Conservation (phyloP, 2,888 invertebrate species). For the Troides aeacus region DNA sequence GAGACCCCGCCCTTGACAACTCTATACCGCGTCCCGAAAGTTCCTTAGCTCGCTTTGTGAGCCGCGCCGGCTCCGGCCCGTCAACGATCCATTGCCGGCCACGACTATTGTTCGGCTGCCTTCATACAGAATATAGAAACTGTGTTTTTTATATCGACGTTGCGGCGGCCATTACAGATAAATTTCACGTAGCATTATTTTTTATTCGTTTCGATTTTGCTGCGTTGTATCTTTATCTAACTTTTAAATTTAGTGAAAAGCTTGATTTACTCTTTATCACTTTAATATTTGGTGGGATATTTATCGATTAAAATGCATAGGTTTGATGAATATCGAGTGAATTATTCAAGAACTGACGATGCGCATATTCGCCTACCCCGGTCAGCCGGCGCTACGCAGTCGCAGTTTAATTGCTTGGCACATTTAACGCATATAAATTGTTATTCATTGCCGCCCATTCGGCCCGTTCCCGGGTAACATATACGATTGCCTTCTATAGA, state of each 20-base stretch:
- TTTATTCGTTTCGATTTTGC: constrained; percentile 52
- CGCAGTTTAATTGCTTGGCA: constrained; percentile 75
- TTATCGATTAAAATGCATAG: not conserved
- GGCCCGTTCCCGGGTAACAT: constrained; percentile 35
- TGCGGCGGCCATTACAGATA: constrained; percentile 70
- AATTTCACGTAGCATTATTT: constrained; percentile 61
- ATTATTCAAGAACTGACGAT: constrained; percentile 21
- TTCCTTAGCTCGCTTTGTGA: constrained; percentile 48
- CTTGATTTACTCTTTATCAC: not conserved
- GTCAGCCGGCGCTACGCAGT: constrained; percentile 34
- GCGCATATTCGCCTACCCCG: constrained; percentile 33
- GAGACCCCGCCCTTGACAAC: constrained; percentile 82
- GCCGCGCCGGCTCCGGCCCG: constrained; percentile 38
- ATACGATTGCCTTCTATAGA: constrained; percentile 27
- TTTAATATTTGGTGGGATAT: not conserved
- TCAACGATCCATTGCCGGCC: constrained; percentile 13
- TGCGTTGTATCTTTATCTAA: constrained; percentile 33
- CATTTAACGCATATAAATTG: constrained; percentile 73
- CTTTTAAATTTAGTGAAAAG: not conserved
- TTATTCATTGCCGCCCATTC: constrained; percentile 72
- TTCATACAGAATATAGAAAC: constrained; percentile 54
- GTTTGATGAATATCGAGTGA: constrained; percentile 11
- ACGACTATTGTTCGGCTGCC: constrained; percentile 28
- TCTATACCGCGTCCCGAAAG: constrained; percentile 73
- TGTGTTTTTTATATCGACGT: constrained; percentile 65